Evolutionary conservation across 2,888 invertebrate species (phyloP), one percentile per base, ranked within the genome.

Genomic region (Pocota personata): DNA sequence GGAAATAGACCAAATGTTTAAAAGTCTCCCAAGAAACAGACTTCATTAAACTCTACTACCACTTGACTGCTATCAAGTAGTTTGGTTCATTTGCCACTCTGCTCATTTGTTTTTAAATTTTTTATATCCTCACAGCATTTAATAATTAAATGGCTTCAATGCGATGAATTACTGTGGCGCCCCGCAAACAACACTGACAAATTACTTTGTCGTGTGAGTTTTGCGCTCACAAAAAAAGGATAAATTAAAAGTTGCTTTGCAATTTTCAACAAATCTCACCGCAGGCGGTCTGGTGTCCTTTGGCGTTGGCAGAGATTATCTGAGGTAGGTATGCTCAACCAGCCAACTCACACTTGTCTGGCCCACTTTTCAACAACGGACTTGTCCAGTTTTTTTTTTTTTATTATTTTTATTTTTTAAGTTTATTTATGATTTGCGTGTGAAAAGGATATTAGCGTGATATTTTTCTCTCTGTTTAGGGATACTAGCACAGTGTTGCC

Each of bases 371-470:
- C 67, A 48, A 55, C 60, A 67, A 67, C 52, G 52, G 46, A 78
- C 73, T 37, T 57, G 73, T 84, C 55, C 83, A 83, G 79, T 57
- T 69, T 57, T 79, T 62, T 67, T 50, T 7, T 19, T 27, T 27
- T 19, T 19, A n/a, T 16, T 46, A 27, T 52, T 21, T 62, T 30
- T 40, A n/a, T 37, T 79, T 58, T 67, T 48, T 24, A 58, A 77
- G 27, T 72, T 67, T 73, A 78, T 83, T 84, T 84, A 73, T 79
- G 48, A 48, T 43, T 79, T 67, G 83, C 83, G 83, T 84, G 83
- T 30, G 37, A 79, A 79, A 43, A 43, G 79, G 73, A 84, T 79
- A 79, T 84, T 84, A 84, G 83, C 83, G 83, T 79, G 83, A 69
- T 75, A 57, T 75, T 60, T 67, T 67, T 5, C 30, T 58, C 40